Evolutionary conservation across 2,797 vertebrate genomes (phyloP), one percentile per base, ranked within the genome.

Genomic region (Hyperoplus lanceolatus): DNA sequence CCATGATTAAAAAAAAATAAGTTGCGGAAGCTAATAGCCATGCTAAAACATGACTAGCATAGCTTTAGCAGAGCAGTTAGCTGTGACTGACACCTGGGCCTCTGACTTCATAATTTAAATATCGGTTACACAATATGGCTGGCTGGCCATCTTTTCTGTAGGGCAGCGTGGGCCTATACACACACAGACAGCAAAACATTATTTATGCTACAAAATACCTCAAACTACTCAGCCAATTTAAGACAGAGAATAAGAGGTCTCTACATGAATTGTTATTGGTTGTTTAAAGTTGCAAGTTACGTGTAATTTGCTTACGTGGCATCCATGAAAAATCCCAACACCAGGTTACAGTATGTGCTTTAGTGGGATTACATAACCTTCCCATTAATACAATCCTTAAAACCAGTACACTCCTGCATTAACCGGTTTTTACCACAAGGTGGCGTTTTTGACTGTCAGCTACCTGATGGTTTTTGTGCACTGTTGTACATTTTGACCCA

Each of bases 291-390:
- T 51, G n/a, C 2, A 49, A 18, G 42, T 46, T 38, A 8, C 5
- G 13, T 14, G 36, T 38, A 5, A 42, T 45, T 58, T 43, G 6
- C 16, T 64, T 64, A 68, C 68, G 38, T 55, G 80, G 10, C 16
- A 56, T 54, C 29, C 60, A 53, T 18, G 15, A 4, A n/a, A 58
- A 86, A 75, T 29, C 29, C 55, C 59, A 57, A 50, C 42, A 38
- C 16, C 70, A 46, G 58, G 29, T 29, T 29, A 29, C 29, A 15
- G 2, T 1, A 57, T 38, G 53, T 54, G 59, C 60, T 48, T 58
- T 63, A 6, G 8, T 68, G 8, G 11, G 6, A 57, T 93, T 91
- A 86, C 73, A 72, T 84, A 90, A 92, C 3, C 4, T 68, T 13
- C 41, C 48, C 67, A 29, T 29, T 21, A 21, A 21, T 21, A 21